Evolutionary conservation across 2,113 vertebrate species (phyloP), one percentile per base, ranked within the genome.

Genomic region (Clarias gariepinus): DNA sequence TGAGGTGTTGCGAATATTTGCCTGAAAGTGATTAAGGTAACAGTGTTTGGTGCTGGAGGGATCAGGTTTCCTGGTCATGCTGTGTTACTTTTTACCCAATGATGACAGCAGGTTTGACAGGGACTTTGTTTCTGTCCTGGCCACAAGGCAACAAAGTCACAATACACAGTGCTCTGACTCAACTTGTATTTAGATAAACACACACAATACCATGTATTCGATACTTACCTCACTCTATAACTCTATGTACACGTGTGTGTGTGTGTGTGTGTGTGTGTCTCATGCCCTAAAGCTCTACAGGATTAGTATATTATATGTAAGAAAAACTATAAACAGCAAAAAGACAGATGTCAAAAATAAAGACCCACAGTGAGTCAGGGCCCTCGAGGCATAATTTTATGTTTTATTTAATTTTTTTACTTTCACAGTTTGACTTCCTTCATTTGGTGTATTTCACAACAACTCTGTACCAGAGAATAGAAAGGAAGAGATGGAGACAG

Each of bases 351-450:
- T 25, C n/a, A 18, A 80, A 47, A 60, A 86, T 53, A 89, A 7
- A 82, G 68, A 73, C 53, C 63, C 84, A 82, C 15, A 58, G 53
- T 60, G 60, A 91, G 87, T 86, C 91, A 60, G 30, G 55, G 68
- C 63, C 85, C 52, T 91, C 66, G 5, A 90, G 91, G 89, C 85
- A 86, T 90, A 90, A 89, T 88, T 88, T 80, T 73, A 82, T 87
- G 88, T 68, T 87, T 93, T 92, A 80, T 81, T 88, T 91, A n/a
- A n/a, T n/a, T 92, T 78, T 87, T 92, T 93, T 6, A 47, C 83
- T 91, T 94, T 95, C 92, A 95, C 94, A 96, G 93, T 93, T 94
- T 93, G 89, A 94, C 92, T 90, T 92, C 89, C 91, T 91, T 92
- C 87, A 90, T 93, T 92, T 93, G 88, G 87, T 91, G 82, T 92